Evolutionary conservation across 2,888 invertebrate genomes (phyloP), one percentile per base, ranked within the genome.

Genomic region (Hoplodrina ambigua): DNA sequence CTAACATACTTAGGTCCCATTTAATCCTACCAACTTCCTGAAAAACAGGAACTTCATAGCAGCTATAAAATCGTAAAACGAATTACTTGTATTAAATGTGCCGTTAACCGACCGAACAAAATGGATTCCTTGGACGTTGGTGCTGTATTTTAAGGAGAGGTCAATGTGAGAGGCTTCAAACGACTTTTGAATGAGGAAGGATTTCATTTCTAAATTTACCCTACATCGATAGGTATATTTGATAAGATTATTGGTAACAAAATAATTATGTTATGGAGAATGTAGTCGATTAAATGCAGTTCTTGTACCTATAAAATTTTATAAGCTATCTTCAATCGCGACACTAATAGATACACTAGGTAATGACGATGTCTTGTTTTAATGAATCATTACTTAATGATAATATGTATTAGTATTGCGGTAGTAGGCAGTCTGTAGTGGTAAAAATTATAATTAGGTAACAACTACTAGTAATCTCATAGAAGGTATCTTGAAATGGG

Each of bases 11-110:
- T 17, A n/a, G 19, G 46, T 61, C 33, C 20, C 30, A 44, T 50
- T 71, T 50, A n/a, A 10, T 10, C 10, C 44, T 10, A 62, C 30
- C 56, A 44, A 37, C 17, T 44, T 59, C 37, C 11, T 55, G 11
- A 54, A 25, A 58, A 30, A 56, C 19, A 53, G 19, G 57, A 44
- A 50, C 50, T 52, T 63, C 37, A 25, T 20, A 50, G n/a, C 37
- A 76, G 64, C 70, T 74, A 65, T 71, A 73, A 75, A 78, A 74
- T 69, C 57, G 72, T 81, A 64, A 78, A 80, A 80, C 59, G 75
- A 80, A 85, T 85, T 81, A 78, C 78, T 78, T 75, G 78, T 76
- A 74, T 78, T 82, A 79, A 83, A 84, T 78, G 72, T 83, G 55
- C 85, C 85, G 85, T 80, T 87, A 85, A 78, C 79, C 76, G 77